Evolutionary conservation across 2,113 vertebrate species (phyloP).

Genomic region (Cyanoramphus novaezelandiae): DNA sequence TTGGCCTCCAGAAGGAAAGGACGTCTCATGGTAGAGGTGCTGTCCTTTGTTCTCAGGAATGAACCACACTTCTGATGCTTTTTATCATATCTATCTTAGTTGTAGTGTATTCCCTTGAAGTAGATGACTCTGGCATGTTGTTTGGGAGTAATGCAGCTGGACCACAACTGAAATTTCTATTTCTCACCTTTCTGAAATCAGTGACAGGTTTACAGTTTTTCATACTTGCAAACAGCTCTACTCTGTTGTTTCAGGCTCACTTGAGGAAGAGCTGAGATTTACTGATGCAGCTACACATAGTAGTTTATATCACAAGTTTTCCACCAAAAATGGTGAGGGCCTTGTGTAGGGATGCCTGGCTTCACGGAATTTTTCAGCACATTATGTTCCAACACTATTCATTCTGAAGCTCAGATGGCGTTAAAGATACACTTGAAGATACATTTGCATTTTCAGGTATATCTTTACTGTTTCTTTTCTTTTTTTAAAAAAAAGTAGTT

Average conservation of each 20-base stretch:
- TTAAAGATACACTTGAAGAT: background rate
- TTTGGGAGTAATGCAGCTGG: background rate
- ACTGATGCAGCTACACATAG: background rate
- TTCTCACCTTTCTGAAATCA: background rate
- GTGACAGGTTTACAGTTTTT: background rate
- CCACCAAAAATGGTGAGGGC: background rate
- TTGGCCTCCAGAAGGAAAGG: background rate
- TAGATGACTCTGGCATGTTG: accelerated
- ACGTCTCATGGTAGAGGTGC: background rate
- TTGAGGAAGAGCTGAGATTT: background rate
- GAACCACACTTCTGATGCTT: background rate
- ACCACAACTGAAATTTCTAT: background rate
- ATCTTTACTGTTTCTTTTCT: background rate
- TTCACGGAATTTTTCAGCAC: background rate
- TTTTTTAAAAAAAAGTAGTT: background rate
- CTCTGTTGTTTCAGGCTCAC: background rate
- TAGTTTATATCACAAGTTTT: background rate
- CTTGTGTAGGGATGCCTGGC: background rate
- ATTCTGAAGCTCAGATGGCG: background rate
- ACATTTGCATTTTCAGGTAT: background rate
- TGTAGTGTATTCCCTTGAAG: background rate
- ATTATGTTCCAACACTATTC: background rate
- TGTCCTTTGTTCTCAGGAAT: background rate
- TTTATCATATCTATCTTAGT: background rate
- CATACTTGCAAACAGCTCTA: background rate